Evolutionary conservation across 1,140 invertebrate species (phyloP), one percentile per base, ranked within the genome.

Genomic region (Calycopis cecrops): DNA sequence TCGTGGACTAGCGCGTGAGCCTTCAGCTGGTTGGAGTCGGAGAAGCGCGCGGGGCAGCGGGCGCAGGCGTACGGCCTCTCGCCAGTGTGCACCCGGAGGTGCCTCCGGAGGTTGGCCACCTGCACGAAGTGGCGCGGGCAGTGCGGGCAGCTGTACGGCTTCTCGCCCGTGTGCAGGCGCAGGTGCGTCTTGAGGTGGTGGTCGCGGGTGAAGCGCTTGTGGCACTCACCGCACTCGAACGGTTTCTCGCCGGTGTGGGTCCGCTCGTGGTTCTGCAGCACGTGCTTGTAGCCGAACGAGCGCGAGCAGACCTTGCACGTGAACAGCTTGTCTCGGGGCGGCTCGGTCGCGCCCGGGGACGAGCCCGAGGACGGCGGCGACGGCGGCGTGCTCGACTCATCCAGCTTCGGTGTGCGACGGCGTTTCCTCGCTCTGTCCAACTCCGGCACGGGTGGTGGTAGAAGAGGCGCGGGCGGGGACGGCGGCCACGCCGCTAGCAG

Each of bases 191-290:
- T 98, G 35, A 98, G 87, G 69, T 98, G 96, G 71, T 98, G 96
- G 78, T 98, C 96, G n/a, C 98, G 92, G 1, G 97, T 99, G 78
- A 99, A 99, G 62, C 95, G 91, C 79, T 98, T 97, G 65, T 97
- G 93, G 80, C 98, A 99, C 80, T 96, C 93, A 6, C 92, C 93
- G 76, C 98, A 99, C 73, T 98, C 95, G 88, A 99, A 99, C 0
- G 98, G 98, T 71, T 98, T 98, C 74, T 98, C 96, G 0, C 98
- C 97, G 0, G 97, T 99, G 79, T 99, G 98, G 0, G 97, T 99
- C 50, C 97, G 92, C 63, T 98, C 96, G 80, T 99, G 97, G 75
- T 99, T 99, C 76, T 98, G 96, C 14, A 98, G 87, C 2, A 98
- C 96, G 81, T 98, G 96, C 74, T 98, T 98, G 88, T 98, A 98